Evolutionary conservation across 2,113 vertebrate genomes (phyloP).

Genomic region (Chaetura pelagica): DNA sequence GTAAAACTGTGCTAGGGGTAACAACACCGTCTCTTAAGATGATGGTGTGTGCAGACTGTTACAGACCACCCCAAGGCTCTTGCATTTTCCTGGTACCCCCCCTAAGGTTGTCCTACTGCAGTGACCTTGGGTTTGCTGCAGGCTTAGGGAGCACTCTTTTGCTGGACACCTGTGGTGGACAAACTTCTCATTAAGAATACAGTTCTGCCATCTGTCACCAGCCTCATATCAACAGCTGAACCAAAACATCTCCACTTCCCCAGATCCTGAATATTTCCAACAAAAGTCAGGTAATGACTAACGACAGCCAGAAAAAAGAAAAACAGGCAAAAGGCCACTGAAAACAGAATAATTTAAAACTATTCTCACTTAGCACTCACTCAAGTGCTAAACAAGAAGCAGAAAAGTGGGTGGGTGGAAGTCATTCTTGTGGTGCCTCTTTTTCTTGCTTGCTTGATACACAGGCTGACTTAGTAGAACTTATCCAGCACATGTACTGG

Average conservation of each 20-base stretch:
- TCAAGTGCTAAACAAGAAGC: not conserved
- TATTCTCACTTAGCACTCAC: not conserved
- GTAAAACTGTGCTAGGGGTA: not conserved
- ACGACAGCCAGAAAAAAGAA: not conserved
- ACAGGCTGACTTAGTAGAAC: not conserved
- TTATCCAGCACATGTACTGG: not conserved
- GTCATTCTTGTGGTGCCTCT: not conserved
- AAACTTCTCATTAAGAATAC: constrained; percentile 4
- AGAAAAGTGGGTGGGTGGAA: not conserved
- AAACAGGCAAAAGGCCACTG: not conserved
- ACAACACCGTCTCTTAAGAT: not conserved
- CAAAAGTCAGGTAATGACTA: not conserved
- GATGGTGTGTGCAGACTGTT: not conserved
- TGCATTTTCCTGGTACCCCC: not conserved
- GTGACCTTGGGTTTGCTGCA: not conserved
- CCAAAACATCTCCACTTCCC: not conserved
- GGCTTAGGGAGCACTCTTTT: not conserved
- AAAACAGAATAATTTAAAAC: not conserved
- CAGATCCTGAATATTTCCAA: not conserved
- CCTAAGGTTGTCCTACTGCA: not conserved
- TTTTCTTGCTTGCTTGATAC: not conserved
- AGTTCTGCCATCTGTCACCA: constrained; percentile 20
- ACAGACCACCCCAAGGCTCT: rapidly evolving
- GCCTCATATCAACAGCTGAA: constrained; percentile 8
- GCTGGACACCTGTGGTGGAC: not conserved